Base-by-base conservation (phyloP, 2,113 vertebrate genomes). In the Oryzias woworae region DNA sequence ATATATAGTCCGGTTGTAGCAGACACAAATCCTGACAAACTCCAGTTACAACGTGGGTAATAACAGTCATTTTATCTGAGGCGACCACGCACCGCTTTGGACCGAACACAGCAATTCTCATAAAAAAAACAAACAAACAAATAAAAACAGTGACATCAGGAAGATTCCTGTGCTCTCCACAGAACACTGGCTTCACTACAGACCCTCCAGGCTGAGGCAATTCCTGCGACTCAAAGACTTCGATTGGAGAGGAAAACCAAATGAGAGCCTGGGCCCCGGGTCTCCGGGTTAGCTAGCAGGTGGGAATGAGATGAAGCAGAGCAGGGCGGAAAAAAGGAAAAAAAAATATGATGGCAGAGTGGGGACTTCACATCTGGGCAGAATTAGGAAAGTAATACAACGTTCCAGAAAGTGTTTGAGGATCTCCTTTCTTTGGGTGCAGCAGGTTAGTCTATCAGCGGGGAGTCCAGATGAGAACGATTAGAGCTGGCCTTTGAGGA, bases 401-500 rank as follows among this genome's bases (percentile, higher is more conserved):
- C 66, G 63, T 70, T 59, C 73, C 77, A 70, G 70, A 69, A 78
- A 78, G 77, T 82, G 82, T 89, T 90, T 86, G 88, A 89, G 88
- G 90, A 88, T 90, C 87, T 89, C 83, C 86, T 90, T 90, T 90
- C 85, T 67, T 81, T 56, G 78, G 83, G 83, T 89, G 85, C 88
- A 84, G 87, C 90, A 91, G 89, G 92, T 92, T 92, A 90, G 85
- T 66, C 65, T 87, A 85, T 87, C 91, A 87, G 86, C 82, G 24
- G 89, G 85, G 85, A 78, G 77, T 74, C 83, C 91, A 90, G 85
- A 91, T 90, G 89, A 91, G 85, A 90, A 84, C 87, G 88, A 92
- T 93, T 92, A 91, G 83, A 82, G 77, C 42, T 63, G 68, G 76
- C 78, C 83, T 91, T 88, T 89, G 87, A 90, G 85, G 78, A 91